phyloP scores from a whole-genome alignment of 2,113 vertebrate species.

The Polypterus senegalus region DNA sequence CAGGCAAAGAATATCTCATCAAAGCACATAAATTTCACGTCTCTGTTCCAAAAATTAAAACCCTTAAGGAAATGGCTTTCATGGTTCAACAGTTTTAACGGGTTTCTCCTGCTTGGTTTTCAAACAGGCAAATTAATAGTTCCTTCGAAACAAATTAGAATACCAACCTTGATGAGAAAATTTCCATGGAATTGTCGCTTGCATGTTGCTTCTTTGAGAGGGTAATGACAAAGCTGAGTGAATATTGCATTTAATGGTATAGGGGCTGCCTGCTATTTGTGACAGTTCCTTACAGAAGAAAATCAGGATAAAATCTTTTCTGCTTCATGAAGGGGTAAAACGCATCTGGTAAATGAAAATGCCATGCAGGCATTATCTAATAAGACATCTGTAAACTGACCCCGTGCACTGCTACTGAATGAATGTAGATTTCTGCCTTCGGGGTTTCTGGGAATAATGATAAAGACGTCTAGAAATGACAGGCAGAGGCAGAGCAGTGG shows the following conservation, averaged over 20 bases:
- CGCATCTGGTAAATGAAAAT: slow-evolving; percentile 2
- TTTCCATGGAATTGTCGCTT: slow-evolving; percentile 46
- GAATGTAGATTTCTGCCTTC: too few species aligned
- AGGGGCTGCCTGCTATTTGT: too few species aligned
- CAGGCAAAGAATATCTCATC: slow-evolving; percentile 70
- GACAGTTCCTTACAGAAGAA: too few species aligned
- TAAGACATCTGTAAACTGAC: neutral
- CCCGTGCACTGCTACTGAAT: neutral
- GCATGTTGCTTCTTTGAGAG: slow-evolving; percentile 31
- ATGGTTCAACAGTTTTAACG: slow-evolving; percentile 73
- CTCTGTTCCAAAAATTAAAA: slow-evolving; percentile 70
- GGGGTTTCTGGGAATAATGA: too few species aligned
- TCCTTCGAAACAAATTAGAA: slow-evolving; percentile 80
- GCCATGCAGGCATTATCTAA: neutral
- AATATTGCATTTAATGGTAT: slow-evolving; percentile 25
- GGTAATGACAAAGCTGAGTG: slow-evolving; percentile 28
- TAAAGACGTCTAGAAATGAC: too few species aligned
- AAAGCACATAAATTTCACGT: slow-evolving; percentile 71
- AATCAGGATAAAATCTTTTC: neutral
- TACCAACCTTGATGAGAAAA: slow-evolving; percentile 56
- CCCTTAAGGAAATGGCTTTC: slow-evolving; percentile 79
- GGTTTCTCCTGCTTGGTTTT: slow-evolving; percentile 72
- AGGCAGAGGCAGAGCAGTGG: too few species aligned
- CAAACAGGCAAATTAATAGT: slow-evolving; percentile 86
- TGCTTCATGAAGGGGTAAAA: neutral